phyloP scores from a whole-genome alignment of 1,140 invertebrate genomes.

The Drosophila bocqueti region DNA sequence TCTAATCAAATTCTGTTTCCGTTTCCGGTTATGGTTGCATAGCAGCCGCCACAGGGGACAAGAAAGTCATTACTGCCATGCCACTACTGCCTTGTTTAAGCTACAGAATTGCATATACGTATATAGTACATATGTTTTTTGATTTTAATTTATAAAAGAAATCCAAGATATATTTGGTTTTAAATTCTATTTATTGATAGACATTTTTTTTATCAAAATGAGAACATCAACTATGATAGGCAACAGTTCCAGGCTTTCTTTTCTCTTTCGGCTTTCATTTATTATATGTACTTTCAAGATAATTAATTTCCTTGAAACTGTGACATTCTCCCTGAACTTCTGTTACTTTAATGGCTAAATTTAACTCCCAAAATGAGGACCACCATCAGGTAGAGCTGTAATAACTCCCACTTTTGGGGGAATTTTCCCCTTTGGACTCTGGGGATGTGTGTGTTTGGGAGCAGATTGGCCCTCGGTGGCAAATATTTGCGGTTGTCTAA shows the following conservation, averaged over 20 bases:
- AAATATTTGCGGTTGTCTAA: constrained; percentile 83
- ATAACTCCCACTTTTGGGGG: constrained; percentile 33
- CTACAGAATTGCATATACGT: not conserved
- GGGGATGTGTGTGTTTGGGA: constrained; percentile 23
- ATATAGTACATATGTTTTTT: not conserved
- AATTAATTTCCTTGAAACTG: not conserved
- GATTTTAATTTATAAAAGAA: not conserved
- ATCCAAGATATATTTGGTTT: not conserved
- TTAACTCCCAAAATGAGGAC: no score
- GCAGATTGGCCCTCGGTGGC: constrained; percentile 66
- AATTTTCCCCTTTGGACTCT: not conserved
- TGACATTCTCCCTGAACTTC: no score
- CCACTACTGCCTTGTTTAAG: not conserved
- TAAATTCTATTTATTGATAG: no score
- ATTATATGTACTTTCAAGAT: not conserved
- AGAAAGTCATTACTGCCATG: not conserved
- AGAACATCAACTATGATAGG: no score
- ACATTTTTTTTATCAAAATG: not conserved
- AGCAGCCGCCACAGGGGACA: not conserved
- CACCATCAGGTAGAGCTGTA: not conserved
- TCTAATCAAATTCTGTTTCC: not conserved
- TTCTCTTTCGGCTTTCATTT: no score
- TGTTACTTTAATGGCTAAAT: not conserved
- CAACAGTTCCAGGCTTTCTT: not conserved
- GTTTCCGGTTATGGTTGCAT: not conserved